These are phyloP conservation scores for Burhinus oedicnemus DNA, from an alignment of 2,113 vertebrate species.

Conservation along the genomic window DNA sequence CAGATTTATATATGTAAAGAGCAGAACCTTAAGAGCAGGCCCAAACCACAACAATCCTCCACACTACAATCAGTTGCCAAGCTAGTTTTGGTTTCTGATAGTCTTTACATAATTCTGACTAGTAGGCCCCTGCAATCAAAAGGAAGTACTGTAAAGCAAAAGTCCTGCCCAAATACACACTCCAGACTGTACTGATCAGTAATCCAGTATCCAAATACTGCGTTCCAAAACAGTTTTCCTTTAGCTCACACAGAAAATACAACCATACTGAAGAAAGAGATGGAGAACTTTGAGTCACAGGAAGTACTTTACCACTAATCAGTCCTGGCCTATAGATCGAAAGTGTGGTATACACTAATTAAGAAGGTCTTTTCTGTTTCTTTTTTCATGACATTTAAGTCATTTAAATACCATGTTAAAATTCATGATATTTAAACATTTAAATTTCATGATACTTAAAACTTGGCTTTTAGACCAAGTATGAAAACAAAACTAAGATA, in stretches of 20 bases:
- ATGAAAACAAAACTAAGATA: neutral
- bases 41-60: neutral
- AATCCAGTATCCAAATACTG: neutral
- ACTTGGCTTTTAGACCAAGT: neutral
- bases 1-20: neutral
- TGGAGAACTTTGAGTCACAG: neutral
- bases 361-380: neutral
- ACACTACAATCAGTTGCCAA: neutral
- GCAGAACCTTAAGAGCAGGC: neutral
- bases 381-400: neutral
- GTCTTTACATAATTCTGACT: neutral
- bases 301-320: neutral
- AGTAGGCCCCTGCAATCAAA: neutral
- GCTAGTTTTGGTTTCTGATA: neutral
- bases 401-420: neutral
- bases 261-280: neutral
- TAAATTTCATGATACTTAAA: neutral
- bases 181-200: neutral
- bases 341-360: neutral
- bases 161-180: neutral
- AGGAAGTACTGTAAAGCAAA: neutral
- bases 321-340: neutral
- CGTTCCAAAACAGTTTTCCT: neutral
- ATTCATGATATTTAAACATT: neutral
- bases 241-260: neutral